Evolutionary conservation across 2,888 invertebrate genomes (phyloP).

Genomic region (Dasypolia templi): DNA sequence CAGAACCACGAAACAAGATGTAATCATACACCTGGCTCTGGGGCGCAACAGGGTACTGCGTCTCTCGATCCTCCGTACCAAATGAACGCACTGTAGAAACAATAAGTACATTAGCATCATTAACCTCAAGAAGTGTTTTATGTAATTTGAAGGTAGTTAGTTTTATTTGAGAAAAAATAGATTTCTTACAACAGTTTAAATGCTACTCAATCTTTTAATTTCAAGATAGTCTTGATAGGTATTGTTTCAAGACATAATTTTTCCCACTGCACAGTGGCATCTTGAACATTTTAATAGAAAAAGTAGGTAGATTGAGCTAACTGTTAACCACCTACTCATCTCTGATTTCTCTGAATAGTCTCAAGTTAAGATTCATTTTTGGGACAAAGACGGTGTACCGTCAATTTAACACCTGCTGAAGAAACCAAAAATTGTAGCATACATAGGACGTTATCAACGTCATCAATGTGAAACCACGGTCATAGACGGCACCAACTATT

Average conservation of each 20-base stretch:
- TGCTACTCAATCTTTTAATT: not conserved
- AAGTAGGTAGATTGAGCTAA: slow-evolving; percentile 37
- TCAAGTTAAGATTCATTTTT: slow-evolving; percentile 22
- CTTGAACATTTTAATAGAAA: slow-evolving; percentile 23
- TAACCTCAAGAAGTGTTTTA: not conserved
- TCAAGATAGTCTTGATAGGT: not conserved
- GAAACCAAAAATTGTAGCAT: slow-evolving; percentile 43
- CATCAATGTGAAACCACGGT: slow-evolving; percentile 86
- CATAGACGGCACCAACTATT: slow-evolving; percentile 70
- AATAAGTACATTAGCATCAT: slow-evolving; percentile 55
- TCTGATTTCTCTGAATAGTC: not conserved
- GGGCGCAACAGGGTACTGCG: slow-evolving; percentile 98
- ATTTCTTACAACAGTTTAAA: not conserved
- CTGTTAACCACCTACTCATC: slow-evolving; percentile 17
- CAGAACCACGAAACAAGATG: slow-evolving; percentile 99
- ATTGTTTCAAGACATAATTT: not conserved
- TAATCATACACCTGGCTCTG: slow-evolving; percentile 99
- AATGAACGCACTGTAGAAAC: slow-evolving; percentile 97
- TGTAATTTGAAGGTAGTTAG: slow-evolving; percentile 25
- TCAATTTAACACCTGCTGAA: slow-evolving; percentile 29
- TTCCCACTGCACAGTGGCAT: slow-evolving; percentile 14
- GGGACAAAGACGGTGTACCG: slow-evolving; percentile 7
- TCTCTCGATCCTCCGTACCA: slow-evolving; percentile 99
- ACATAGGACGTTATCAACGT: slow-evolving; percentile 79
- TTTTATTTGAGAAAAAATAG: not conserved